Base-by-base conservation (phyloP, 2,888 invertebrate genomes). In the Scaeva pyrastri region DNA sequence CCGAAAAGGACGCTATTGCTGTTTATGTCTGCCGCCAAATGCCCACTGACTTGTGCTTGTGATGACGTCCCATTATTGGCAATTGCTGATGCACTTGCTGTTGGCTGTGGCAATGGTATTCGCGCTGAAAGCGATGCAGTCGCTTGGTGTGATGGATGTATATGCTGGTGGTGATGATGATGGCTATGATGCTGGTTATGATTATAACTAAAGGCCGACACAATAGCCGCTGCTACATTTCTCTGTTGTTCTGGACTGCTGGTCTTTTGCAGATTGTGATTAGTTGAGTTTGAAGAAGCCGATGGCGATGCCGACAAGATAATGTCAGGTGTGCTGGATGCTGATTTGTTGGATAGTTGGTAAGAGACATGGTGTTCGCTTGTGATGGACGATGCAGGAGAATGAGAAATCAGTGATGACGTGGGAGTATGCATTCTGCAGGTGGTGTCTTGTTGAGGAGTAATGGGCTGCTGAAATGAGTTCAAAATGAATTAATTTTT, bases 301-400 rank as follows among this genome's bases (percentile, higher is more conserved):
- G 52, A 52, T 26, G 85, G 81, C 0, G 85, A 85, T 5, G 31
- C 68, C 7, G 85, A 62, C 4, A 81, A 31, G 11, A 77, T 68
- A 2, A 85, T 76, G 5, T 85, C 85, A 2, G 85, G 85, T 11
- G 85, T 85, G 31, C 85, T 85, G 0, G 81, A 81, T 50, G 76
- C 50, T 19, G 85, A 80, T 39, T 85, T 85, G 48, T 45, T 85
- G 8, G 72, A 60, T 52, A 73, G 7, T 12, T 80, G 79, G 60
- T 60, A 85, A n/a, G 85, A 48, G 2, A 77, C 56, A 36, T 85
- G 81, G 11, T 80, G 72, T 39, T 85, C 85, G 11, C 85, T 85
- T 48, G 72, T 81, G 41, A 77, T 77, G 11, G 85, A 85, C 11
- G 85, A 85, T 48, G 77, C 68, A 26, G 85, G 85, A 7, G 85